phyloP scores from a whole-genome alignment of 2,797 vertebrate species.

The Poecilia wingei region DNA sequence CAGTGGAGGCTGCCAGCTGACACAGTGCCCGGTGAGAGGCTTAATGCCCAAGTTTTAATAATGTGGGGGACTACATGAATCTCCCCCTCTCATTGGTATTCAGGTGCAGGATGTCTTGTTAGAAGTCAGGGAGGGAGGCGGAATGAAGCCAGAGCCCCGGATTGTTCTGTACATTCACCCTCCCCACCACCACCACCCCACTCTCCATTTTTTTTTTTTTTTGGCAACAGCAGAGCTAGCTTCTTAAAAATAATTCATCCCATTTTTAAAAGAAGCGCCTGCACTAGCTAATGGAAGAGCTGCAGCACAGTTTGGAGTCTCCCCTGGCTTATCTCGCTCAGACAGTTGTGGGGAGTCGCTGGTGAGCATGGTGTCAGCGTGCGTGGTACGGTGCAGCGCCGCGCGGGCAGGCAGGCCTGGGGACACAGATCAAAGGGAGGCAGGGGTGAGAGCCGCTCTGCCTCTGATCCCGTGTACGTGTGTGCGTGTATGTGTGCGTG shows the following conservation, averaged over 20 bases:
- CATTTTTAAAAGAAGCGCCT: slow-evolving; percentile 79
- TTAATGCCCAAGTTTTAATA: slow-evolving; percentile 86
- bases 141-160: slow-evolving; percentile 76
- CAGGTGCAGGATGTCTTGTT: slow-evolving; percentile 83
- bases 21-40: slow-evolving; percentile 82
- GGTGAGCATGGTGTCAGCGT: slow-evolving; percentile 91
- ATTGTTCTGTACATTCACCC: slow-evolving; percentile 75
- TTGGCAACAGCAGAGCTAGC: slow-evolving; percentile 78
- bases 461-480: slow-evolving; percentile 86
- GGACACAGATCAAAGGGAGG: slow-evolving; percentile 99
- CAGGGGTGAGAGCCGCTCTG: slow-evolving; percentile 84
- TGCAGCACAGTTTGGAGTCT: slow-evolving; percentile 80
- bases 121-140: slow-evolving; percentile 80
- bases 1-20: slow-evolving; percentile 83
- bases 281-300: slow-evolving; percentile 79
- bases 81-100: slow-evolving; percentile 84
- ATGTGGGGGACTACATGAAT: slow-evolving; percentile 80
- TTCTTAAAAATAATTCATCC: slow-evolving; percentile 85
- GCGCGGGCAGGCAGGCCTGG: slow-evolving; percentile 90
- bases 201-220: slow-evolving; percentile 67
- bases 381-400: slow-evolving; percentile 83
- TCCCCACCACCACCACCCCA: slow-evolving; percentile 56
- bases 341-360: slow-evolving; percentile 99
- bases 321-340: slow-evolving; percentile 95
- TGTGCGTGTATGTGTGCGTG: slow-evolving; percentile 34